A percentile compares a stretch with the other conserved stretches of the same genome.
Evolutionary conservation across 2,888 invertebrate genomes (phyloP).

Genomic region (Protodeltote pygarga): DNA sequence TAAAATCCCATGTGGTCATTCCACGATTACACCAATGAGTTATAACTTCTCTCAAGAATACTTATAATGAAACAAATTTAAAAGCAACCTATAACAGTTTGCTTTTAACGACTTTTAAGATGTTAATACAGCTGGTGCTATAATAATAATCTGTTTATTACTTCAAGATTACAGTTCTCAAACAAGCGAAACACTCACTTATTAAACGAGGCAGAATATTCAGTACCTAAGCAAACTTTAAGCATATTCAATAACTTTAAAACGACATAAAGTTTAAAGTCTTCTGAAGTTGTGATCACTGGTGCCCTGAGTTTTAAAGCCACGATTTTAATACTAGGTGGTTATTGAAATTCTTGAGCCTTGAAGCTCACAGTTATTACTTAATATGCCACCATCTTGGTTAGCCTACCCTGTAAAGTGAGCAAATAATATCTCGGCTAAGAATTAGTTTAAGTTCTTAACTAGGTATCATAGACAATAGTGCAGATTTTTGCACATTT

Average conservation of each 20-base stretch:
- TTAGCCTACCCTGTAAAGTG: conserved; percentile 24
- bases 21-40: too few relatives aligned
- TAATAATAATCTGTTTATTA: too few relatives aligned
- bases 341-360: conserved; percentile 45
- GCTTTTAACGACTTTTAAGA: too few relatives aligned
- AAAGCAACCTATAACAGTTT: too few relatives aligned
- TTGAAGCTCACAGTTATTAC: conserved; percentile 34
- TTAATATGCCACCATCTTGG: conserved; percentile 36
- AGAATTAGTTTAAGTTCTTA: conserved; percentile 36
- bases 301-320: conserved; percentile 19
- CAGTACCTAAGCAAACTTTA: conserved; percentile 15
- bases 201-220: conserved; percentile 4
- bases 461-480: too few relatives aligned
- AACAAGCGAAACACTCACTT: conserved; percentile 6
- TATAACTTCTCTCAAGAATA: too few relatives aligned
- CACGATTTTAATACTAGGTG: conserved; percentile 29
- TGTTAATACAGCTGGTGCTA: too few relatives aligned
- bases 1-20: too few relatives aligned
- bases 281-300: conserved; percentile 6
- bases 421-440: conserved; percentile 27
- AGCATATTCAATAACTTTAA: conserved; percentile 30
- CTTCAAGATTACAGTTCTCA: too few relatives aligned
- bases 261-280: conserved; percentile 27
- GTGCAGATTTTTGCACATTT: too few relatives aligned
- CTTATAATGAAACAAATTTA: too few relatives aligned